Evolutionary conservation across 2,113 vertebrate species (phyloP), one percentile per base, ranked within the genome.

Genomic region (Proterorhinus semilunaris): DNA sequence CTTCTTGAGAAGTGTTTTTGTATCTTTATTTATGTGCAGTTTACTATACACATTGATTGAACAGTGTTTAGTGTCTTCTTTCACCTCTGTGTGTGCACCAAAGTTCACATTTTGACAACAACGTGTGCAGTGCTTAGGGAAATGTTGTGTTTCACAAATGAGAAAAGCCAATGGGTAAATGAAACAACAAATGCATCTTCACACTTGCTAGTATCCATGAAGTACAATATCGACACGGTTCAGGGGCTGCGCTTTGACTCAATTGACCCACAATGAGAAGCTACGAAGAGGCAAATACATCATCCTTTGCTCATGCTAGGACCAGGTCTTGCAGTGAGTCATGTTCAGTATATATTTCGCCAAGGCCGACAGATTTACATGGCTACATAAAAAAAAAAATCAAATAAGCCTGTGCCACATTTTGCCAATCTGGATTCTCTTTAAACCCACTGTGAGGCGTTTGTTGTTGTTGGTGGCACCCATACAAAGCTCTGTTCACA

Each of bases 401-500:
- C 54, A 36, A 57, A 27, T 12, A 57, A 27, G 21, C 54, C 54
- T 36, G 4, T 42, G 10, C 27, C 6, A 10, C 12, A 10, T 42
- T 27, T 36, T 58, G 55, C 55, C 55, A 36, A 36, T 7, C 27
- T 15, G 17, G 54, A 57, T 36, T 57, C 36, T 43, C 11, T 51
- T 51, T 51, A 51, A 51, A 51, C 49, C 12, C 49, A 47, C 7
- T 43, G 6, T 49, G 55, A 62, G 7, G 58, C 2, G 57, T 64
- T 42, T 70, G 75, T 71, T 73, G 75, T 71, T 73, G 61, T 61
- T 50, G 4, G n/a, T 47, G 63, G 58, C 50, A 59, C 15, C 55
- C 9, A 57, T 4, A 17, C 58, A 65, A 36, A 43, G 44, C 66
- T 59, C 68, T 46, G 46, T 65, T 70, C 21, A 62, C 27, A 65